Evolutionary conservation across 2,888 invertebrate genomes (phyloP), one percentile per base, ranked within the genome.

Genomic region (Torymus tubicola): DNA sequence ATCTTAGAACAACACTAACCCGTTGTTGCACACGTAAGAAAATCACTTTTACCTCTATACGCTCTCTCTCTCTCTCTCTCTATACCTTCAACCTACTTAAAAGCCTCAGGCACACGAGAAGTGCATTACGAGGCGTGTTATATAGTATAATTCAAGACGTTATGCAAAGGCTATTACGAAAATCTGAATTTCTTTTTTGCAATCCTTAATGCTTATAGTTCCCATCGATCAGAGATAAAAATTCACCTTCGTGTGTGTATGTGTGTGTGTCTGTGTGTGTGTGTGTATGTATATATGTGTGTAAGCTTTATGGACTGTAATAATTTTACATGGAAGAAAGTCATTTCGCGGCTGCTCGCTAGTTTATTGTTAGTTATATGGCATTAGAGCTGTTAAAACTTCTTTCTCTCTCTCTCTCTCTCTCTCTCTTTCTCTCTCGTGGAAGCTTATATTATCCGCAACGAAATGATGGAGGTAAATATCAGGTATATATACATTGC

Each of bases 41-140:
- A 73, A 68, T 61, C 73, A 55, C 78, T 60, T 73, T 73, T 55
- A 55, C 63, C 57, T 31, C 52, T 50, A 63, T n/a, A n/a, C n/a
- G n/a, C n/a, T n/a, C n/a, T n/a, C n/a, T n/a, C n/a, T n/a, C n/a
- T n/a, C n/a, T n/a, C 58, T 42, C 52, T 58, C 64, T 55, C 52
- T 58, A 57, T 55, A 52, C 31, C 57, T 24, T 21, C 72, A 67
- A 72, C 64, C 57, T 71, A 71, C 60, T 71, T 71, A 65, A 57
- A 70, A 55, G 53, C 67, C 64, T 16, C 68, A 60, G 42, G 73
- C 61, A 69, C 42, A 68, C 68, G 60, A 24, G 78, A 73, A 69
- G 55, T 68, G 63, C 63, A 55, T 79, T 79, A 79, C 68, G 61
- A 57, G 57, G 61, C 68, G 68, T 79, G 68, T 79, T 73, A 73